These are phyloP conservation scores for Machimus atricapillus DNA, from an alignment of 2,888 invertebrate species.

Conservation along the genomic window DNA sequence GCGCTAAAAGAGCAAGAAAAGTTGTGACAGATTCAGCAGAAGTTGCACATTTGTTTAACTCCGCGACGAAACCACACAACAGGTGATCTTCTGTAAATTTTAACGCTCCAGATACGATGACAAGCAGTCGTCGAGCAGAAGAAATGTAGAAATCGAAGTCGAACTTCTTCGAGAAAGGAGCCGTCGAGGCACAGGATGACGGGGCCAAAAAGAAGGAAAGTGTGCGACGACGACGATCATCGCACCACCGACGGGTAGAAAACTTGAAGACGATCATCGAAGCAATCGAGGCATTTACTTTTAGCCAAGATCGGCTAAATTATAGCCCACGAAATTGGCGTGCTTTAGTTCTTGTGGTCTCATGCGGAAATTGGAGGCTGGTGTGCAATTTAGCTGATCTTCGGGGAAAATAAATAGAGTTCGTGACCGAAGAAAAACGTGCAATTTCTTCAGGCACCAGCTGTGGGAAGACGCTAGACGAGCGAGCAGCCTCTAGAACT, in stretches of 20 bases:
- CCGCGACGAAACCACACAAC: background rate
- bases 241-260: background rate
- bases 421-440: background rate
- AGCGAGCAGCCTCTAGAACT: background rate
- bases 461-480: background rate
- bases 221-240: background rate
- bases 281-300: background rate
- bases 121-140: background rate
- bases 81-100: constrained; percentile 6
- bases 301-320: background rate
- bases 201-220: background rate
- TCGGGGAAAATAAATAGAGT: background rate
- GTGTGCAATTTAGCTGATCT: background rate
- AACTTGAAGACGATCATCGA: background rate
- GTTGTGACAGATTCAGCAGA: background rate
- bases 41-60: background rate
- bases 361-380: background rate
- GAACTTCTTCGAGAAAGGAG: background rate
- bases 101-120: constrained; percentile 13
- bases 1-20: background rate
- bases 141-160: background rate
- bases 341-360: background rate
- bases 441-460: background rate
- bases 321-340: background rate
- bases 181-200: background rate